Evolutionary conservation across 2,797 vertebrate species (phyloP).

Genomic region (Coluber constrictor): DNA sequence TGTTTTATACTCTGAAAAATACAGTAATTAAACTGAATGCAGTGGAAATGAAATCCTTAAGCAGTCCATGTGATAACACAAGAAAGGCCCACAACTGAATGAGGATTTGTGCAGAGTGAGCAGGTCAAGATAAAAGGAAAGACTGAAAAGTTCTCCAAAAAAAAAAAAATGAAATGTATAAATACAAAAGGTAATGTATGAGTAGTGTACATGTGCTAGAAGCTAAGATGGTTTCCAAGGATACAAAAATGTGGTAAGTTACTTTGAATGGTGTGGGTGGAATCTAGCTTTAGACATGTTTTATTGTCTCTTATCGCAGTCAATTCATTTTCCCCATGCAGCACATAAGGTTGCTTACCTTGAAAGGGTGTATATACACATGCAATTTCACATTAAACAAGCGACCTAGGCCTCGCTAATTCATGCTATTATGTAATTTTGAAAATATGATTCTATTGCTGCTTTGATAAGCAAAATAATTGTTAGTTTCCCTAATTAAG

Average conservation of each 20-base stretch:
- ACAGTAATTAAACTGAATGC: background rate
- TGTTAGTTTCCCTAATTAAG: background rate
- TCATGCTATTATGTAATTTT: background rate
- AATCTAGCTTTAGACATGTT: background rate
- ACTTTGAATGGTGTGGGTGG: background rate
- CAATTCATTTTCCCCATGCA: background rate
- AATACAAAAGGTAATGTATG: background rate
- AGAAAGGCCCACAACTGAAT: background rate
- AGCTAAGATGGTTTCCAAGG: background rate
- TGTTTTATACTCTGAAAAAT: no score
- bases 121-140: background rate
- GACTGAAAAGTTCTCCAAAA: background rate
- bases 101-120: background rate
- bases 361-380: background rate
- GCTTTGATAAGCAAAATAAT: background rate
- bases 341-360: background rate
- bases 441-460: background rate
- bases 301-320: background rate
- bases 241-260: background rate
- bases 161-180: background rate
- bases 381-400: background rate
- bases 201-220: background rate
- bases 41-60: background rate
- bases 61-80: background rate
- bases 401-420: background rate